Percentiles rank a stretch among this genome's conserved stretches.
These are phyloP conservation scores for Callopanchax toddi DNA, from an alignment of 2,113 vertebrate species.

Conservation along the genomic window DNA sequence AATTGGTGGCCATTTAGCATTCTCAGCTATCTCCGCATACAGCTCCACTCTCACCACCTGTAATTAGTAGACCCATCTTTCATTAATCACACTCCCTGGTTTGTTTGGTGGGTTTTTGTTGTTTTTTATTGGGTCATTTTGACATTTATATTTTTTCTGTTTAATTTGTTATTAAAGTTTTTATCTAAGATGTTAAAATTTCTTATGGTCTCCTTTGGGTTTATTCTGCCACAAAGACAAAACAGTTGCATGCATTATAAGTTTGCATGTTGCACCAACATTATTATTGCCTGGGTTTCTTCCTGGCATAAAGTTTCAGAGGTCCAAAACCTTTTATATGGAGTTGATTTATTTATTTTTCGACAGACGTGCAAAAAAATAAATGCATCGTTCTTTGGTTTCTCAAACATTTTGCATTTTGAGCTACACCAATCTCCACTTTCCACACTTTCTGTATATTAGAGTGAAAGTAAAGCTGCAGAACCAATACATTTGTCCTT, in stretches of 20 bases:
- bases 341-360: neutral
- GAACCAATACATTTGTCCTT: slow-evolving; percentile 69
- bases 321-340: neutral
- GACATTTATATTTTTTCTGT: too few relatives aligned
- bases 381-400: slow-evolving; percentile 10
- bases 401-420: slow-evolving; percentile 13
- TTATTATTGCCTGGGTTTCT: too few relatives aligned
- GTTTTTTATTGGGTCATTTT: neutral
- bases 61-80: too few relatives aligned
- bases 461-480: slow-evolving; percentile 58
- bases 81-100: neutral
- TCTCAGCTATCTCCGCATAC: too few relatives aligned
- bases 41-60: too few relatives aligned
- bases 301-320: slow-evolving; percentile 6
- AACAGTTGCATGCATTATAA: too few relatives aligned
- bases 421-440: slow-evolving; percentile 22
- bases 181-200: neutral
- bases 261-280: too few relatives aligned
- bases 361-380: too few relatives aligned
- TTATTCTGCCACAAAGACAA: too few relatives aligned
- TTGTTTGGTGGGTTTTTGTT: neutral
- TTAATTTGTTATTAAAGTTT: too few relatives aligned
- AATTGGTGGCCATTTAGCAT: too few relatives aligned
- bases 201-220: too few relatives aligned
- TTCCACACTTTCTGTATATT: slow-evolving; percentile 40